Evolutionary conservation across 2,113 vertebrate species (phyloP), one percentile per base, ranked within the genome.

Genomic region (Anoplopoma fimbria): DNA sequence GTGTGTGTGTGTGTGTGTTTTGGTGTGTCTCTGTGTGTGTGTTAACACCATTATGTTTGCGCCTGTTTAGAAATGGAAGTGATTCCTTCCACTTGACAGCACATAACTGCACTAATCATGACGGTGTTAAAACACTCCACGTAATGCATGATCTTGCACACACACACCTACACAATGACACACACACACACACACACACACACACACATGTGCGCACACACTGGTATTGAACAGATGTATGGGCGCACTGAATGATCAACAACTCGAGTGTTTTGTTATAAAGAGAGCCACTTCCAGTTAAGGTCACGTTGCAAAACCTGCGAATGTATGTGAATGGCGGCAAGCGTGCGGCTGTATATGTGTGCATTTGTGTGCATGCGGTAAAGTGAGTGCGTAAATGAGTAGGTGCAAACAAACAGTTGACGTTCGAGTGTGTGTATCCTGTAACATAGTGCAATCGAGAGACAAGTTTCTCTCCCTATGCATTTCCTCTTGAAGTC

Each of bases 1-100:
- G 58, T 74, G 77, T 84, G 84, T 63, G 67, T 40, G 67, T 47
- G 51, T 47, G 77, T 74, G 64, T 65, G 83, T 67, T 61, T 36
- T 53, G 36, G 45, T 55, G 77, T 69, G 78, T 75, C 65, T 25
- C 25, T 51, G 19, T 17, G 61, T 70, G 77, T 84, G 84, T 86
- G 63, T 62, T 77, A 88, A 87, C 84, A 75, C 67, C 42, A 84
- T 91, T 85, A 78, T 87, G 82, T 89, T 90, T 83, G 75, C 70
- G 68, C 76, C 82, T 82, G 82, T 89, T 90, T 79, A 88, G 76
- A 94, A 93, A 91, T 90, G 88, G 89, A 90, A 92, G 89, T 53
- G 87, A 94, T 93, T 92, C 90, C 83, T 93, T 88, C 93, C 91
- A 95, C 93, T 93, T 92, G 90, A 95, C 88, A 89, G 88, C 89